Base-by-base conservation (phyloP, 1,140 invertebrate species). In the Ceratoteleas bidentatus region DNA sequence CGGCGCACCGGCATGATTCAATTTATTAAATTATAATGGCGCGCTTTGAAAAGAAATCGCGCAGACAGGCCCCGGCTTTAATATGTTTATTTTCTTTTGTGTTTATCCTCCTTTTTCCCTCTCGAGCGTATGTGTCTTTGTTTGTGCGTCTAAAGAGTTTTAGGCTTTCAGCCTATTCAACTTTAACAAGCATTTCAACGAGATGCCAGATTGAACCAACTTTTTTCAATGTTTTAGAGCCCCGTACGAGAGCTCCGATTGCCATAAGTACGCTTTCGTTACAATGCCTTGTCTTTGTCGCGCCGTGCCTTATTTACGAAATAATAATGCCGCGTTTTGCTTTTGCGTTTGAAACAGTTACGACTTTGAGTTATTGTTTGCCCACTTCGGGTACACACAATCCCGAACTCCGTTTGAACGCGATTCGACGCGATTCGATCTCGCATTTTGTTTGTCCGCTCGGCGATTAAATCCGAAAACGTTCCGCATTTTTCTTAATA, bases 401-500 rank as follows among this genome's bases (percentile, higher is more conserved):
- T n/a, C n/a, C n/a, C n/a, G n/a, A n/a, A n/a, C n/a, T n/a, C n/a
- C n/a, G n/a, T n/a, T n/a, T n/a, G n/a, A n/a, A n/a, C n/a, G n/a
- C n/a, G 4, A 24, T 4, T 24, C 1, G 4, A 24, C 24, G 24
- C 24, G 24, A 24, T 24, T 24, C 24, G 24, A 24, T 24, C 24
- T 1, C 1, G 24, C 24, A 24, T 24, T 24, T 24, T 24, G 24
- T 24, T 24, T 24, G 24, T 24, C 24, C 24, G 24, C 24, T 4
- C 4, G 24, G 1, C 24, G 24, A 24, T 24, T 24, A 24, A 24
- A 24, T 24, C 24, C 24, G 24, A 24, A 24, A 24, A 24, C 24
- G 78, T 64, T 81, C 70, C 69, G 72, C 78, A 66, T 81, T 81
- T 75, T 81, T 70, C 78, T 81, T 72, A 81, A 81, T 24, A 24